phyloP scores from a whole-genome alignment of 2,888 invertebrate genomes.

The Dolomedes plantarius region DNA sequence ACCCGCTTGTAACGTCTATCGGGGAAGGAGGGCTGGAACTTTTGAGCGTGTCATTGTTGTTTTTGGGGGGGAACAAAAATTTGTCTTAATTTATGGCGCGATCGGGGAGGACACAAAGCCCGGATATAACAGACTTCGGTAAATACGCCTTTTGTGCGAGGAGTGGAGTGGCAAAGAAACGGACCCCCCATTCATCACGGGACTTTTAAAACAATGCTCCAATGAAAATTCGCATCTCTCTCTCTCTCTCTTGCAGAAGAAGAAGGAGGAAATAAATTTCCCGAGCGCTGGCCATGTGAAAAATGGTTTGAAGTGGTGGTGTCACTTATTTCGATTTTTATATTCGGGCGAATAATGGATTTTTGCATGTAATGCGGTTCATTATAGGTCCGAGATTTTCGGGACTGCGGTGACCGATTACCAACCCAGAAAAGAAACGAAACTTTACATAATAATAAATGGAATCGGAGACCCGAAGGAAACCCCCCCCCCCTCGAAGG shows the following conservation, averaged over 20 bases:
- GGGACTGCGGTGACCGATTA: not conserved
- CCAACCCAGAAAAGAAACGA: not conserved
- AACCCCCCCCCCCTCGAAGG: no score
- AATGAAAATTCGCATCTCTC: conserved; percentile 8
- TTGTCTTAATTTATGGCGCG: conserved; percentile 18
- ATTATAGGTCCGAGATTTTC: not conserved
- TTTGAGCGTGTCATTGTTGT: conserved; percentile 1
- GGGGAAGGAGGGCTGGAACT: not conserved
- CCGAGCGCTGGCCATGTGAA: not conserved
- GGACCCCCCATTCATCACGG: not conserved
- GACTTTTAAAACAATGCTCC: conserved; percentile 11
- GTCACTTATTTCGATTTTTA: conserved; percentile 10
- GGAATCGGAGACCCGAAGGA: no score
- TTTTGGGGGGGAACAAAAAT: conserved; percentile 13
- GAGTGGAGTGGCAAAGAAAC: not conserved
- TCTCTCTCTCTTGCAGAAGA: no score
- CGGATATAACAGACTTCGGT: conserved; percentile 13
- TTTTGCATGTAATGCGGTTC: not conserved
- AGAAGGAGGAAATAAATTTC: not conserved
- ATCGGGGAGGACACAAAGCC: conserved; percentile 11
- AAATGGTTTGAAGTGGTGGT: conserved; percentile 13
- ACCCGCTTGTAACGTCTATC: conserved; percentile 23
- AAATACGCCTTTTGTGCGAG: not conserved
- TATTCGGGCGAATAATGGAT: not conserved
- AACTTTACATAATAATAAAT: not conserved